A percentile compares a stretch with the other conserved stretches of the same genome.
phyloP scores from a whole-genome alignment of 2,797 vertebrate species.

The Coccyzus lansbergi region DNA sequence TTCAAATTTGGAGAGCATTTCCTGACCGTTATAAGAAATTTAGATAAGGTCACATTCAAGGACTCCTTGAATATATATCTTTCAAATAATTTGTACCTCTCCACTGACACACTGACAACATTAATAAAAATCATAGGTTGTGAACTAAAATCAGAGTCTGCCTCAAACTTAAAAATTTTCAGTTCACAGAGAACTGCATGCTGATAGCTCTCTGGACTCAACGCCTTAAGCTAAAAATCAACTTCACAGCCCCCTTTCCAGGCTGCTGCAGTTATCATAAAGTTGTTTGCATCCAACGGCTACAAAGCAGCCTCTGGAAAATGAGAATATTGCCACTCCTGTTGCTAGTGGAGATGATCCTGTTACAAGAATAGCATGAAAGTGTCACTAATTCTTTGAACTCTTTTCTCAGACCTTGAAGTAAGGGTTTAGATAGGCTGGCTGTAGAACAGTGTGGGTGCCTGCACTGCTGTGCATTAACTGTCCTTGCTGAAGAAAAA shows the following conservation, averaged over 20 bases:
- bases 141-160: slow-evolving; percentile 22
- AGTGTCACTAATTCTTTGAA: slow-evolving; percentile 21
- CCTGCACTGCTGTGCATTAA: neutral
- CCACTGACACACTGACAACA: slow-evolving; percentile 32
- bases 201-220: accelerated
- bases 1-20: slow-evolving; percentile 37
- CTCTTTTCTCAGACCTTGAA: neutral
- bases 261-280: slow-evolving; percentile 7
- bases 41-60: slow-evolving; percentile 40
- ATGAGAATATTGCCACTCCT: slow-evolving; percentile 34
- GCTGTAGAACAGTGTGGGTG: neutral
- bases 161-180: neutral
- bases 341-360: slow-evolving; percentile 15
- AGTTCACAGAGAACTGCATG: neutral
- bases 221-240: slow-evolving; percentile 41
- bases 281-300: slow-evolving; percentile 10
- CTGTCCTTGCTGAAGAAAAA: neutral
- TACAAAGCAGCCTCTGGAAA: slow-evolving; percentile 31
- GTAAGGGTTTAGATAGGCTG: neutral
- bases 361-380: slow-evolving; percentile 32
- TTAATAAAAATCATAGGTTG: slow-evolving; percentile 45
- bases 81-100: slow-evolving; percentile 4
- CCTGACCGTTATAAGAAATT: slow-evolving; percentile 20
- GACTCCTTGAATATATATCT: neutral
- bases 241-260: neutral